Evolutionary conservation across 2,888 invertebrate genomes (phyloP).

Genomic region (Phyllotreta cruciferae): DNA sequence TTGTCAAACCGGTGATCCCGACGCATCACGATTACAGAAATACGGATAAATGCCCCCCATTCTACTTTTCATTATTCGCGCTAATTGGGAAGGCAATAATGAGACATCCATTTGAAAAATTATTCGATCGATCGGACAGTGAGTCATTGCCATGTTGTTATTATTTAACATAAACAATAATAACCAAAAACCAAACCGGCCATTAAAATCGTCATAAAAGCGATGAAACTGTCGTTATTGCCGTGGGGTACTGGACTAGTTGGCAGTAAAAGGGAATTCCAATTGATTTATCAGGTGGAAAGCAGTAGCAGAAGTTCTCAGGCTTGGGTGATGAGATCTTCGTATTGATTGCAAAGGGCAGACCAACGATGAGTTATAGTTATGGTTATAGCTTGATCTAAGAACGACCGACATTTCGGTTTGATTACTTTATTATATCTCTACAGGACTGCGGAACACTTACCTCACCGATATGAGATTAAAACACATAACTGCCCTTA

Average conservation of each 20-base stretch:
- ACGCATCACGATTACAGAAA: slow-evolving; percentile 45
- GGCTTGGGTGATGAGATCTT: slow-evolving; percentile 44
- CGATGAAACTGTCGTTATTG: slow-evolving; percentile 21
- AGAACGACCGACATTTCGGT: slow-evolving; percentile 56
- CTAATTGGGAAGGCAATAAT: too few relatives aligned
- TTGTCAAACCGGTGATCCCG: slow-evolving; percentile 53
- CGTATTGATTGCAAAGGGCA: slow-evolving; percentile 50
- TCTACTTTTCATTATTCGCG: slow-evolving; percentile 28
- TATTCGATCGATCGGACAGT: too few relatives aligned
- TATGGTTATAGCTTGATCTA: slow-evolving; percentile 59
- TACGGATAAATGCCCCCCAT: slow-evolving; percentile 40
- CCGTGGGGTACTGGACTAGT: slow-evolving; percentile 22
- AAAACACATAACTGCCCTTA: slow-evolving; percentile 58
- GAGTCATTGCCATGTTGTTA: slow-evolving; percentile 1
- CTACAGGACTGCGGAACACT: slow-evolving; percentile 52
- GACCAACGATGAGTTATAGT: slow-evolving; percentile 58
- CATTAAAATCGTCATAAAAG: slow-evolving; percentile 29
- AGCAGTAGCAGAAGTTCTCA: slow-evolving; percentile 51
- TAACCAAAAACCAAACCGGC: slow-evolving; percentile 13
- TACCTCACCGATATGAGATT: slow-evolving; percentile 59
- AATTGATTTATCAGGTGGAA: slow-evolving; percentile 61
- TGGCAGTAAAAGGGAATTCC: slow-evolving; percentile 39
- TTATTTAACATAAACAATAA: slow-evolving; percentile 20
- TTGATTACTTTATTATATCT: slow-evolving; percentile 61
- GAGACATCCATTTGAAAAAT: too few relatives aligned